A percentile compares a stretch with the other conserved stretches of the same genome.
Evolutionary conservation across 2,888 invertebrate species (phyloP).

Genomic region (Venustoraphidia nigricollis): DNA sequence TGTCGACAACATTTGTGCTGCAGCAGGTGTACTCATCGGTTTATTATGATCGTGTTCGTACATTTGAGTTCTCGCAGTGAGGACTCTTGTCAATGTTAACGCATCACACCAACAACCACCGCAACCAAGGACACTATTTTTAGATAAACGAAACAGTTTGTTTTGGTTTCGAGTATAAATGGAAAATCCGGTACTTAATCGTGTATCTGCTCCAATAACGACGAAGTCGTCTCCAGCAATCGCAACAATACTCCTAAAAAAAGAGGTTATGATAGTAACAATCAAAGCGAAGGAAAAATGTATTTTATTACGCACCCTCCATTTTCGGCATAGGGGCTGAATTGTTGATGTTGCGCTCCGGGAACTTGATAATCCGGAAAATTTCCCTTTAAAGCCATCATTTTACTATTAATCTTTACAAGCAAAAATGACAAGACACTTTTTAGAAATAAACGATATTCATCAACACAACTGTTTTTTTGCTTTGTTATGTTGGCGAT

Average conservation of each 20-base stretch:
- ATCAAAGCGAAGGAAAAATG: constrained; percentile 1
- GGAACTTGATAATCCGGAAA: constrained; percentile 31
- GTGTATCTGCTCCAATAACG: constrained; percentile 88
- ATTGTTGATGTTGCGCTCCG: constrained; percentile 32
- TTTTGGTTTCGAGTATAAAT: constrained; percentile 81
- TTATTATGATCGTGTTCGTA: constrained; percentile 90
- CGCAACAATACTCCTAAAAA: constrained; percentile 77
- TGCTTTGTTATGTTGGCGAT: too few species aligned
- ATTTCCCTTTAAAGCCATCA: constrained; percentile 7
- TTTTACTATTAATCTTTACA: too few species aligned
- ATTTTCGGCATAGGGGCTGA: constrained; percentile 59
- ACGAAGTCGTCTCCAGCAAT: constrained; percentile 92
- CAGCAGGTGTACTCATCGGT: constrained; percentile 79
- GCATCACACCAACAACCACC: constrained; percentile 98
- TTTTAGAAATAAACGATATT: too few species aligned
- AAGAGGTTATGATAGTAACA: background rate
- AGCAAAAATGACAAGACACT: too few species aligned
- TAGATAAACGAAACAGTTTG: constrained; percentile 71
- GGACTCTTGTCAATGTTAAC: constrained; percentile 69
- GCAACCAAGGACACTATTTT: constrained; percentile 78
- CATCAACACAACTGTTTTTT: too few species aligned
- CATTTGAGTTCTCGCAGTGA: constrained; percentile 84
- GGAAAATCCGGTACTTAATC: constrained; percentile 79
- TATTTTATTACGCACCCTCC: constrained; percentile 44
- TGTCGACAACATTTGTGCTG: constrained; percentile 91